Percentiles rank a stretch among this genome's conserved stretches.
These are phyloP conservation scores for Scelioninae gen. 1 DNA, from an alignment of 2,888 invertebrate genomes.

Conservation along the genomic window DNA sequence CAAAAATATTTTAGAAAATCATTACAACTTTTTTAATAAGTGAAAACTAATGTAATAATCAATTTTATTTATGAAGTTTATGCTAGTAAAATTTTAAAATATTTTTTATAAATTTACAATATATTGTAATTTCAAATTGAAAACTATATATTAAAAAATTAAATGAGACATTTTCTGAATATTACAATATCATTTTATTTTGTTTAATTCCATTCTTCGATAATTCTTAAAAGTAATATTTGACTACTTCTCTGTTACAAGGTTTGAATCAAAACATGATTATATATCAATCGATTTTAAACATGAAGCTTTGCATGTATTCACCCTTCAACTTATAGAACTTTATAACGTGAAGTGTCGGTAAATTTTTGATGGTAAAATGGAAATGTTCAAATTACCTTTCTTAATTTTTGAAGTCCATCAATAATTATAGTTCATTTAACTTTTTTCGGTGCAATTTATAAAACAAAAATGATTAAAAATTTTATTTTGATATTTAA, in stretches of 20 bases:
- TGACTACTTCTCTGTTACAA: background rate
- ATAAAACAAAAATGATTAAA: too few relatives aligned
- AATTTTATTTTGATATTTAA: too few relatives aligned
- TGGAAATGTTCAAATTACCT: conserved; percentile 44
- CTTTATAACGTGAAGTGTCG: conserved; percentile 72
- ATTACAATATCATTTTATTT: background rate
- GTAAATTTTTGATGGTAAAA: conserved; percentile 59
- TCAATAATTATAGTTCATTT: background rate
- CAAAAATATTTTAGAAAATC: conserved; percentile 42
- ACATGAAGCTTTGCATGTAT: conserved; percentile 61
- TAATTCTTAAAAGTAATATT: background rate
- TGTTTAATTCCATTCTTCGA: background rate
- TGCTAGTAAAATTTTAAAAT: too few relatives aligned
- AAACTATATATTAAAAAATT: too few relatives aligned
- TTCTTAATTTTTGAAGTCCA: conserved; percentile 21
- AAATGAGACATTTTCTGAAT: too few relatives aligned
- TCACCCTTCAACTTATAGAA: conserved; percentile 66
- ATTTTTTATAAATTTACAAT: too few relatives aligned
- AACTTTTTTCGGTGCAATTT: background rate
- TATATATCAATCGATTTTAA: conserved; percentile 60
- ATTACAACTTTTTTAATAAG: background rate
- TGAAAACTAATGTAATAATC: background rate
- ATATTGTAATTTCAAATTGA: too few relatives aligned
- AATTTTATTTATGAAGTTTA: too few relatives aligned
- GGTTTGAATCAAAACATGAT: conserved; percentile 18